Conservation (phyloP, 2,888 invertebrate genomes). For the Temnothorax unifasciatus region DNA sequence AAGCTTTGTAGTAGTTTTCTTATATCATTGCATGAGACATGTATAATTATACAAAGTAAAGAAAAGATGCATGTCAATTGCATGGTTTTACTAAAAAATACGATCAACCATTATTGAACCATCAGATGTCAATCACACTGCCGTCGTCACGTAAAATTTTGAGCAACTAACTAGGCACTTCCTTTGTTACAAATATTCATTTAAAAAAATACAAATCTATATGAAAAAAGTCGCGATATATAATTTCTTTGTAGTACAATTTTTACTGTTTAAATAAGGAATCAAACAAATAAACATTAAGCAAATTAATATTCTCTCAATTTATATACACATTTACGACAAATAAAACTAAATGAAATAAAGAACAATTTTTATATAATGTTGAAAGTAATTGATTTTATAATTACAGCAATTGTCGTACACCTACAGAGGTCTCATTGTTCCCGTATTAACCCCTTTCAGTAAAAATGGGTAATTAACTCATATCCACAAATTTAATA, state of each 20-base stretch:
- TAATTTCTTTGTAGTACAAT: background rate
- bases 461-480: slow-evolving; percentile 87
- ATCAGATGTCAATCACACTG: no score
- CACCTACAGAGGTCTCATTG: slow-evolving; percentile 88
- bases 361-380: background rate
- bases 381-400: background rate
- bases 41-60: background rate
- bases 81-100: no score
- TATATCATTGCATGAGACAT: background rate
- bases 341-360: slow-evolving; percentile 62
- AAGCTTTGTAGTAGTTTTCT: background rate
- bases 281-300: background rate
- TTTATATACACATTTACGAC: background rate
- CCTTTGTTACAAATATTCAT: background rate
- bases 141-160: background rate
- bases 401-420: slow-evolving; percentile 62
- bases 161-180: background rate
- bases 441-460: slow-evolving; percentile 91
- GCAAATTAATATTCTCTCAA: background rate
- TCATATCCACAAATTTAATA: background rate
- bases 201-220: background rate
- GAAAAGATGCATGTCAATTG: no score
- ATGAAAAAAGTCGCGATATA: background rate
- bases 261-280: background rate
- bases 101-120: no score